Base-by-base conservation (phyloP, 1,140 invertebrate species). In the Agrypnia vestita region DNA sequence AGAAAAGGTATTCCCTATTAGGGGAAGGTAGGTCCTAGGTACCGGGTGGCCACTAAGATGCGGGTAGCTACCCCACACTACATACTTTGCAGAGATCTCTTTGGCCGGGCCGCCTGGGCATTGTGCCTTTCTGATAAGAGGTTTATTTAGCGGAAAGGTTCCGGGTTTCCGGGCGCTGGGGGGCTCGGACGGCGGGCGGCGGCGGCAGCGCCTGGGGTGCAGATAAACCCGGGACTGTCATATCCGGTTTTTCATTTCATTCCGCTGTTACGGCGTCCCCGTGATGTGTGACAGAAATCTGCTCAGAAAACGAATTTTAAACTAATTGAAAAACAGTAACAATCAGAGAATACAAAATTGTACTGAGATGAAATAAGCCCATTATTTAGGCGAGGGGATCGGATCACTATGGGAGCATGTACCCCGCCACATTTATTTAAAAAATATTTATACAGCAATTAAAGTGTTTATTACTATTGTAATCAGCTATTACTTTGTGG, bases 131-230 rank as follows among this genome's bases (percentile, higher is more conserved):
- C 82, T 79, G 82, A 83, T 83, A 83, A 83, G 82, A 80, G 82
- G 82, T 83, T 83, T 83, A 83, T 80, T 83, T 83, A 83, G 82
- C 82, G 82, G 82, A 83, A 83, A 83, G 78, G 79, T 76, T 71
- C 62, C 25, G 61, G 59, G 75, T 67, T 74, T 75, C n/a, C 17
- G 15, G 53, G 69, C 15, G 35, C 35, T 49, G 11, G 15, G 35
- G 53, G 69, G 17, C 12, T 17, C 43, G n/a, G 49, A 25, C 67
- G 25, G 19, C 44, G 21, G 51, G 44, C 51, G 56, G 46, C 8
- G 62, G 19, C n/a, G 44, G 19, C 55, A 43, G 71, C 12, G 15
- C 44, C 9, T 19, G 44, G 46, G 59, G 75, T 62, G 56, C 56
- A 76, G 64, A 73, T 46, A 56, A 49, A 55, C 62, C 62, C 62